Evolutionary conservation across 2,113 vertebrate species (phyloP).

Genomic region (Progne subis): DNA sequence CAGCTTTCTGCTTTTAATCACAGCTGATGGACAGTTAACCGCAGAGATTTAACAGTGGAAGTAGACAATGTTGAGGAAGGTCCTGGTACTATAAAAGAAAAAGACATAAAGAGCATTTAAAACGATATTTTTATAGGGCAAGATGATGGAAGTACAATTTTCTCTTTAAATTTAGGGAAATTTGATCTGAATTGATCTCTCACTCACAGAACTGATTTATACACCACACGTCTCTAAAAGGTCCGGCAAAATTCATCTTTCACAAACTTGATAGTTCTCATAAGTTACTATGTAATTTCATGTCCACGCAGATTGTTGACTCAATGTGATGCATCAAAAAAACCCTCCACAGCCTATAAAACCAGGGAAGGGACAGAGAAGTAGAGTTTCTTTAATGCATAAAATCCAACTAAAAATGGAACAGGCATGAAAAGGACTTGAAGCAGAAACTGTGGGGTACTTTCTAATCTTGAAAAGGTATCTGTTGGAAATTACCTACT

Average conservation of each 20-base stretch:
- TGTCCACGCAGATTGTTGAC: not conserved
- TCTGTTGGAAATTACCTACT: slow-evolving; percentile 7
- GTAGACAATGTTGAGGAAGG: not conserved
- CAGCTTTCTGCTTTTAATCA: slow-evolving; percentile 51
- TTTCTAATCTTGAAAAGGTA: slow-evolving; percentile 25
- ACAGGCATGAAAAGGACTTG: not conserved
- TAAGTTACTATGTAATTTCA: slow-evolving; percentile 13
- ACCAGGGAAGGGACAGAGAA: not conserved
- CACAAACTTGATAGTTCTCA: not conserved
- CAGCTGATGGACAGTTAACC: slow-evolving; percentile 24
- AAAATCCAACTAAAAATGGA: not conserved
- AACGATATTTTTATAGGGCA: slow-evolving; percentile 20
- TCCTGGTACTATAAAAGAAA: not conserved
- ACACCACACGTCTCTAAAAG: not conserved
- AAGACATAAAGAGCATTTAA: not conserved
- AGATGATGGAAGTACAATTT: slow-evolving; percentile 29
- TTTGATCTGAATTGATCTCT: slow-evolving; percentile 25
- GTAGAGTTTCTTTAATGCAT: not conserved
- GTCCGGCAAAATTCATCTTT: not conserved
- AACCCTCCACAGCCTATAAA: not conserved
- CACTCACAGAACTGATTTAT: slow-evolving; percentile 11
- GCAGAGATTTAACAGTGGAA: not conserved
- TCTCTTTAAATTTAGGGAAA: slow-evolving; percentile 33
- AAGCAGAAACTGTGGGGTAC: slow-evolving; percentile 12
- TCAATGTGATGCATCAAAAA: not conserved